Evolutionary conservation across 2,888 invertebrate species (phyloP), one percentile per base, ranked within the genome.

Genomic region (Sussaba pulchella): DNA sequence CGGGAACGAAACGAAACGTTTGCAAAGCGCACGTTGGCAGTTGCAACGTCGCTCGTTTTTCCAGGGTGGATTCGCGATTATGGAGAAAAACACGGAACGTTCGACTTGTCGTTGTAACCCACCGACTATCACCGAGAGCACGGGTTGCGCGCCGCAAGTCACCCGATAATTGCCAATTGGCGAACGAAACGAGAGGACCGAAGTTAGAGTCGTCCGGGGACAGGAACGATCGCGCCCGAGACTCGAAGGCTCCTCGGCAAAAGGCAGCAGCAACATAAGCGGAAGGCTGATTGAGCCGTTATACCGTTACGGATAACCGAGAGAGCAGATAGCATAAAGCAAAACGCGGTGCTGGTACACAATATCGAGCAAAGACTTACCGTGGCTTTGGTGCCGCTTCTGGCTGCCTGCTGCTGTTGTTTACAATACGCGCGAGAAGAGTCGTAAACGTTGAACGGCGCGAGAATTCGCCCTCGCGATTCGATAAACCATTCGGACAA

Each of bases 271-370:
- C 31, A 12, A 41, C 52, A 24, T n/a, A 39, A 41, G 52, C 67
- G 41, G 54, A 69, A 69, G 67, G 67, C 57, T 67, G 66, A 74
- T 74, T 74, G 74, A 74, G 74, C 39, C 59, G 74, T 74, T 74
- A 59, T 74, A 67, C 67, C 59, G 67, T 67, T 67, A 67, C 50
- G 50, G 75, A 75, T 75, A 69, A 67, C 50, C 61, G 52, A 41
- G 66, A 24, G 66, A 75, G 47, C 74, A 41, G 66, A 24, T 57
- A 69, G 59, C 74, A 67, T 74, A 67, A n/a, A 74, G 74, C 74
- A 61, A 50, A 75, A 75, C 26, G 67, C 67, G 50, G 59, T 61
- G 47, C 39, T 26, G 57, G 47, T 59, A 39, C 12, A 63, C 19
- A 17, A 19, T 10, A n/a, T n/a, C 39, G 14, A n/a, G 66, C 36